phyloP scores from a whole-genome alignment of 2,888 invertebrate species.

The Auanema sp. region DNA sequence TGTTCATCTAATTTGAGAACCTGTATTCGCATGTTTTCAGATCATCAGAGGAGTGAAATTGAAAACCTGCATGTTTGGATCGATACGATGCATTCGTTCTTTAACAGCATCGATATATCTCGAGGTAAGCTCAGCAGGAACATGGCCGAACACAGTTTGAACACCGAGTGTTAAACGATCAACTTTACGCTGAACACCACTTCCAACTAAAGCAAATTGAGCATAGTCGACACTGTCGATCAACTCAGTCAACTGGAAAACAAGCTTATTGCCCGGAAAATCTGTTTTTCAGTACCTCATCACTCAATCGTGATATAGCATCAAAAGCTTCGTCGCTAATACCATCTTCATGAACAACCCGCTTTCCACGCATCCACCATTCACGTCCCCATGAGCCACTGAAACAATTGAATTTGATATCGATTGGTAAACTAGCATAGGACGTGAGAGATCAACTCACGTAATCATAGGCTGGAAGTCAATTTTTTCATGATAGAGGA shows the following conservation, averaged over 20 bases:
- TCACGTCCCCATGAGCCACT: slow-evolving; percentile 64
- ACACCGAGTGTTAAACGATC: slow-evolving; percentile 63
- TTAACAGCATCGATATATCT: slow-evolving; percentile 57
- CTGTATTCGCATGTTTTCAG: slow-evolving; percentile 20
- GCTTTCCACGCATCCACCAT: slow-evolving; percentile 56
- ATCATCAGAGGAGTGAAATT: not conserved
- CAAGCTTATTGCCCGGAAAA: not conserved
- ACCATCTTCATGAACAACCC: slow-evolving; percentile 60
- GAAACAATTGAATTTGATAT: slow-evolving; percentile 11
- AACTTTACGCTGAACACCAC: slow-evolving; percentile 62
- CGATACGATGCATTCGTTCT: slow-evolving; percentile 58
- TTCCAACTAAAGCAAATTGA: slow-evolving; percentile 61
- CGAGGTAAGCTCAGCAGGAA: slow-evolving; percentile 27
- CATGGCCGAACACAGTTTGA: slow-evolving; percentile 62
- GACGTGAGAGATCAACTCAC: not conserved
- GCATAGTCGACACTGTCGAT: slow-evolving; percentile 50
- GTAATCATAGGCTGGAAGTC: not conserved
- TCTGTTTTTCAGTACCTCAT: slow-evolving; percentile 40
- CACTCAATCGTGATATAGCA: slow-evolving; percentile 53
- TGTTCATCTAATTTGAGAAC: slow-evolving; percentile 57
- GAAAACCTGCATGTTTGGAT: slow-evolving; percentile 50
- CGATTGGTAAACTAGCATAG: not conserved
- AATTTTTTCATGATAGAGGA: not conserved
- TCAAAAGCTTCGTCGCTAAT: slow-evolving; percentile 55
- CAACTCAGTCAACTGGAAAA: slow-evolving; percentile 43